Evolutionary conservation across 2,888 invertebrate genomes (phyloP), one percentile per base, ranked within the genome.

Genomic region (Diaperis boleti): DNA sequence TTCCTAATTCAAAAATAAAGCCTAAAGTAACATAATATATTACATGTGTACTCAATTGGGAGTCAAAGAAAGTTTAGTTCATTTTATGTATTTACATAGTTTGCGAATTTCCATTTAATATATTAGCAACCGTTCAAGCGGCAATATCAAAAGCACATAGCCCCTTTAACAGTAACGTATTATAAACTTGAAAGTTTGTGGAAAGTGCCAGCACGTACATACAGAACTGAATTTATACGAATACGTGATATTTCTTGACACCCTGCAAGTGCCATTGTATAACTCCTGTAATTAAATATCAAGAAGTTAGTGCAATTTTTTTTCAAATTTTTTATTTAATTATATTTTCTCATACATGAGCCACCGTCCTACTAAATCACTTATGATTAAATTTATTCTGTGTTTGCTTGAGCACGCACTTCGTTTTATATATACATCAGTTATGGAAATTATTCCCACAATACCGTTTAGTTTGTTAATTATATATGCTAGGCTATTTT

Each of bases 221-320:
- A 22, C 59, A 49, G 62, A 39, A 54, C 59, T 66, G 61, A 69
- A 66, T 69, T 67, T 65, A 69, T 66, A 63, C 59, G 66, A 66
- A 67, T 69, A 69, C 69, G 69, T 69, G 69, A 67, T 64, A 64
- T 66, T 66, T 66, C 62, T 66, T 64, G 59, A 49, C 60, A 35
- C 44, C 45, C 26, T 45, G 37, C 35, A 59, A 52, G 31, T 52
- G 20, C 61, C 17, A 56, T 64, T 64, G 60, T 56, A 56, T 56
- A 60, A 50, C 42, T 59, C 56, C 26, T 15, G 31, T 41, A 64
- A 60, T 64, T 49, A 64, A 64, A 44, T 64, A 63, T 63, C 44
- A 59, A 42, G 45, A 59, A 59, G 52, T 59, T 44, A 17, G 31
- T 31, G 11, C 20, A 44, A n/a, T 17, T 55, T 10, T 18, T 22